Evolutionary conservation across 2,888 invertebrate species (phyloP), one percentile per base, ranked within the genome.

Genomic region (Plagiodera versicolora): DNA sequence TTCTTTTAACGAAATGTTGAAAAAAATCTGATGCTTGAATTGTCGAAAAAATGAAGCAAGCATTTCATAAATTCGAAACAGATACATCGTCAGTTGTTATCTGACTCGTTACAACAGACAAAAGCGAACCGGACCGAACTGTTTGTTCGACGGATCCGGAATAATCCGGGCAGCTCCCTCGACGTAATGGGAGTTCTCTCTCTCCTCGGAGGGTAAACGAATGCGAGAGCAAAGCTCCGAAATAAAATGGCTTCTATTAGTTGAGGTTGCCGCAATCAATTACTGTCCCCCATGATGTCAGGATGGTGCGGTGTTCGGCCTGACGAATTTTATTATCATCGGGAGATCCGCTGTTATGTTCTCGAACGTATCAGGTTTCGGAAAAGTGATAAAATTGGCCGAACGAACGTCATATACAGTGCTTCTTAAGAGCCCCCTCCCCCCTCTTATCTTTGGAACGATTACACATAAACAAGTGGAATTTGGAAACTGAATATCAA

Each of bases 241-340:
- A 39, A 39, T 14, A 39, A 39, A 39, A 39, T 39, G 39, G 39
- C 39, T n/a, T 39, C 39, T 39, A 39, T 39, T 39, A 39, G 39
- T 39, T 39, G 39, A 14, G 39, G 39, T 39, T 14, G 39, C 39
- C 39, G 39, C 39, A 39, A 39, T 39, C 39, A 39, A 39, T 39
- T 39, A 39, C 39, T 39, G 39, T 39, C 39, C 39, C 39, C 32
- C 11, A n/a, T 10, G 3, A 39, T 39, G 39, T 39, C 39, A 2
- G 4, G n/a, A 8, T 14, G 14, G n/a, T 1, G 8, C 10, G 11
- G 2, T 28, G 28, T n/a, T n/a, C 8, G n/a, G 39, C 14, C 39
- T 14, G 14, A 14, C 39, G 14, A 6, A 39, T 39, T 39, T 39
- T 39, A 39, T 39, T 39, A 39, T 39, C n/a, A n/a, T n/a, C 39